These are phyloP conservation scores for Villa cingulata DNA, from an alignment of 2,888 invertebrate genomes.

Conservation along the genomic window DNA sequence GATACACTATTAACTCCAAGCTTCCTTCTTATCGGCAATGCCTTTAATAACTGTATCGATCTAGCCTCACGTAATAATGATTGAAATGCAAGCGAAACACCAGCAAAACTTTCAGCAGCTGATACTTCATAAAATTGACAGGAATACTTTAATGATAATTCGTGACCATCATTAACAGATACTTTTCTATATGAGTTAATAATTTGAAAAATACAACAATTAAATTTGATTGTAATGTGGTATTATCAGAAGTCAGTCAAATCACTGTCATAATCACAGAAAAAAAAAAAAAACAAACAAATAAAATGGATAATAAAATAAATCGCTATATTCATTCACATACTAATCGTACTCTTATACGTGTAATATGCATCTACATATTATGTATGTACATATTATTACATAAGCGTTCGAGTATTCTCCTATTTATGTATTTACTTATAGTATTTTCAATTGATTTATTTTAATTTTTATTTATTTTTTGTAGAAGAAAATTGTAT, in stretches of 20 bases:
- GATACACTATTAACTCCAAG: conserved; percentile 65
- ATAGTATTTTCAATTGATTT: too few species aligned
- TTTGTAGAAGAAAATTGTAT: too few species aligned
- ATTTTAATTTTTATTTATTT: too few species aligned
- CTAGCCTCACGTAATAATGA: conserved; percentile 61
- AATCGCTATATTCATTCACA: too few species aligned
- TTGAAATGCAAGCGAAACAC: conserved; percentile 68
- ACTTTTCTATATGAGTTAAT: conserved; percentile 50
- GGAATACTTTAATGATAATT: conserved; percentile 59
- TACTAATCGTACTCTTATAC: too few species aligned
- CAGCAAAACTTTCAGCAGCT: conserved; percentile 68
- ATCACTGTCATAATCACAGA: not conserved
- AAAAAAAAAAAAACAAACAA: not conserved
- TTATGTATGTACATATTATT: too few species aligned
- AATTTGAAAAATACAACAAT: not conserved
- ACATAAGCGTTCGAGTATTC: too few species aligned
- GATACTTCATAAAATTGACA: conserved; percentile 78
- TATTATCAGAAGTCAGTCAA: too few species aligned
- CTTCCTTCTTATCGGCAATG: conserved; percentile 55
- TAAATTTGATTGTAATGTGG: not conserved
- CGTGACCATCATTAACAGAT: conserved; percentile 67
- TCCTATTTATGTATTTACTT: too few species aligned
- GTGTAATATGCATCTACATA: too few species aligned
- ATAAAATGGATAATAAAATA: not conserved
- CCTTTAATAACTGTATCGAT: conserved; percentile 54